Evolutionary conservation across 2,888 invertebrate genomes (phyloP).

Genomic region (Cephus rjabovi): DNA sequence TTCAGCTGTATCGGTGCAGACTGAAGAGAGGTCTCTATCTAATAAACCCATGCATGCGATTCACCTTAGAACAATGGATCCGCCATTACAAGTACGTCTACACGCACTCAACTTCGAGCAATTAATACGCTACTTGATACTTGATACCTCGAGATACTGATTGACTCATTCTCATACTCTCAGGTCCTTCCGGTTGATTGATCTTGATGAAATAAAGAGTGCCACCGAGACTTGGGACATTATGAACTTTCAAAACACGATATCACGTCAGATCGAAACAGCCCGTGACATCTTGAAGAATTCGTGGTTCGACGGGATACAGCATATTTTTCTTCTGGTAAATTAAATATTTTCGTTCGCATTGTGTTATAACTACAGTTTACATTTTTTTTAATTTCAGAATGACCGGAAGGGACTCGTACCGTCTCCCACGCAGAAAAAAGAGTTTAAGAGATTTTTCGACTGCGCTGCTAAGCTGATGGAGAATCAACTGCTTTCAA

Average conservation of each 20-base stretch:
- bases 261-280: conserved; percentile 74
- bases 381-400: conserved; percentile 53
- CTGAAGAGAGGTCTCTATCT: conserved; percentile 75
- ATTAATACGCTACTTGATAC: not conserved
- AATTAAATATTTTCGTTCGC: conserved; percentile 13
- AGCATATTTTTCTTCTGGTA: conserved; percentile 76
- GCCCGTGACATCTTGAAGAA: conserved; percentile 76
- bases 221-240: conserved; percentile 77
- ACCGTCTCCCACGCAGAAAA: conserved; percentile 76
- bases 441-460: conserved; percentile 82
- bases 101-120: not conserved
- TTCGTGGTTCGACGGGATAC: conserved; percentile 76
- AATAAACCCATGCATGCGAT: conserved; percentile 85
- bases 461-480: conserved; percentile 88
- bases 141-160: not conserved
- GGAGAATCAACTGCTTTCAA: conserved; percentile 86
- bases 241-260: conserved; percentile 72
- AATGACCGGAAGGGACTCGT: conserved; percentile 77
- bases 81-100: conserved; percentile 75
- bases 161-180: conserved; percentile 26
- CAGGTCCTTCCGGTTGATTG: conserved; percentile 75
- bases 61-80: conserved; percentile 85
- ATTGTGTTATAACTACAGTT: too few relatives aligned
- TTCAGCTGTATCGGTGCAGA: not conserved
- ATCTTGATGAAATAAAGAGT: conserved; percentile 71